Evolutionary conservation across 2,888 invertebrate genomes (phyloP), one percentile per base, ranked within the genome.

Genomic region (Drosophila colorata): DNA sequence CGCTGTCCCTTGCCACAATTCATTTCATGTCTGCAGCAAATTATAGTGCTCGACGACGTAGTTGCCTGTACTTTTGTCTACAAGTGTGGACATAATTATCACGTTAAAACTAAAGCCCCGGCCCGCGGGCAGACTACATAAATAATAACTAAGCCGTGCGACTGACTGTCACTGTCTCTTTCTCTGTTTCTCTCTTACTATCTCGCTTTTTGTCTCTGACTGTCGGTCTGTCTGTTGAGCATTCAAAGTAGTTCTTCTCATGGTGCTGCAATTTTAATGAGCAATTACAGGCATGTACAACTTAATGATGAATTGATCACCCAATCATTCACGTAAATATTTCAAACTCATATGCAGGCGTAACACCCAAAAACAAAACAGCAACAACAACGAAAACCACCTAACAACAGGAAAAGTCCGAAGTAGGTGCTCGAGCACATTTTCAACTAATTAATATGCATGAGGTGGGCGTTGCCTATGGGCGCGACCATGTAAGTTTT

Each of bases 1-100:
- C 41, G 23, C 16, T n/a, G 31, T 2, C 25, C 38, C 51, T 37
- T 48, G 35, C 38, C 14, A 47, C 46, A 31, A 33, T 69, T 58
- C 60, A 63, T 84, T 84, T 74, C 82, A 79, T 90, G 89, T 81
- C 80, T 78, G 72, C 70, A 59, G 63, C 82, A 90, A 85, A 88
- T 84, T 83, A 88, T 87, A 78, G 74, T 77, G 74, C 80, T 55
- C 57, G 35, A 38, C 56, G 31, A 28, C 66, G 38, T 23, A 49
- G 35, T 31, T 53, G 38, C 28, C 71, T 40, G 37, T 61, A 23
- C 35, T 16, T 53, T 52, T 48, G 47, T 49, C 44, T 38, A 52
- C 28, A 47, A 59, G 65, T 63, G 53, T 73, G 75, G 68, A 58
- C 66, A 78, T 71, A 78, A 84, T 83, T 84, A 85, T 81, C 70